Conservation (phyloP, 1,140 invertebrate species). For the Protaetia brevitarsis region DNA sequence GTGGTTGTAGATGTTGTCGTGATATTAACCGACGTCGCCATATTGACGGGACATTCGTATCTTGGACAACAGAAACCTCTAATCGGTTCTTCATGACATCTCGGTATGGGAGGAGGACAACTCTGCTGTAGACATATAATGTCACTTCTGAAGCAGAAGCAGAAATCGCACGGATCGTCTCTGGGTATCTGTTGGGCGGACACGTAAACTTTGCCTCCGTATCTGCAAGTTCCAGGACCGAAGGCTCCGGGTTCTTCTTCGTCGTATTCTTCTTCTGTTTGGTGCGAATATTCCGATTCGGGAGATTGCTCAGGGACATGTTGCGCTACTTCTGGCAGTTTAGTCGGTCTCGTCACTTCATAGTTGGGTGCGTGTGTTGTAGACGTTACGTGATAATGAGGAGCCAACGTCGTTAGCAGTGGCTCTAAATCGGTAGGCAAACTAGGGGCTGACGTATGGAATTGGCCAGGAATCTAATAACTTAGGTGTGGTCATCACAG, state of each 20-base stretch:
- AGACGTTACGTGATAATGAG: conserved; percentile 21
- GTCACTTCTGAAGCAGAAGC: conserved; percentile 94
- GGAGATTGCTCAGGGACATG: conserved; percentile 27
- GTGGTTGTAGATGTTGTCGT: conserved; percentile 82
- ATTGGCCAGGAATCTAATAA: conserved; percentile 33
- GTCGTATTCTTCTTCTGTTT: conserved; percentile 56
- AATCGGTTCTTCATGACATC: conserved; percentile 87
- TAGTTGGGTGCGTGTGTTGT: conserved; percentile 11
- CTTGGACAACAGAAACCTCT: conserved; percentile 91
- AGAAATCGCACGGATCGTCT: conserved; percentile 93
- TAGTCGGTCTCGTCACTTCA: not conserved
- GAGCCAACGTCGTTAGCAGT: conserved; percentile 17
- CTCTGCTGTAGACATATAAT: conserved; percentile 94
- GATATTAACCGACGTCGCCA: conserved; percentile 72
- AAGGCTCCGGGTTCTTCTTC: conserved; percentile 71
- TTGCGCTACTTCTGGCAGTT: conserved; percentile 17
- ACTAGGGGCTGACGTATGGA: conserved; percentile 36
- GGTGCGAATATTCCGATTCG: conserved; percentile 42
- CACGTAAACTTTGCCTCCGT: conserved; percentile 87
- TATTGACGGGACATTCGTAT: conserved; percentile 88
- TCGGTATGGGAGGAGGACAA: conserved; percentile 87
- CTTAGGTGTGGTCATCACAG: conserved; percentile 31
- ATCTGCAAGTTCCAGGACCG: conserved; percentile 85
- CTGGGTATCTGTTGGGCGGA: conserved; percentile 92
- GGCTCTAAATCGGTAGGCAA: conserved; percentile 17